These are phyloP conservation scores for Chymomyza procnemis DNA, from an alignment of 2,888 invertebrate genomes.

Conservation along the genomic window DNA sequence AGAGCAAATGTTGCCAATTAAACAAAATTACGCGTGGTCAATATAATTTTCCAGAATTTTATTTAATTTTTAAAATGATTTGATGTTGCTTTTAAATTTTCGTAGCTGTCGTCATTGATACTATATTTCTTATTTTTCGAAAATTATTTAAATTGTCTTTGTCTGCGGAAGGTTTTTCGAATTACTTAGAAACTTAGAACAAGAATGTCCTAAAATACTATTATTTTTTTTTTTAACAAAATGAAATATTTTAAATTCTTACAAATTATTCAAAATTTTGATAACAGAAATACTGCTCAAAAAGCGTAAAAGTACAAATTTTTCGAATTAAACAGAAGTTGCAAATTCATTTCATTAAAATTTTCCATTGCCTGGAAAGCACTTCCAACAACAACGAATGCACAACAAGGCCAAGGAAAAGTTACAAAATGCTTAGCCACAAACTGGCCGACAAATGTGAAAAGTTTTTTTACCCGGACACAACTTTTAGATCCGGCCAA, in stretches of 20 bases:
- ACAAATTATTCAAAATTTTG: no score
- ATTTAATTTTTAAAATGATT: neutral
- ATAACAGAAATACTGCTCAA: no score
- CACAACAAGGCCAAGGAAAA: conserved; percentile 22
- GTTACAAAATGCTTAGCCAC: conserved; percentile 46
- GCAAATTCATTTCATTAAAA: neutral
- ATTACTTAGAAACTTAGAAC: no score
- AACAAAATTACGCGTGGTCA: conserved; percentile 18
- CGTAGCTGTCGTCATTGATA: neutral
- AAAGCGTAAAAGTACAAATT: neutral
- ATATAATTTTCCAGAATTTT: conserved; percentile 14
- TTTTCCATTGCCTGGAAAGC: neutral
- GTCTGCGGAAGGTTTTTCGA: no score
- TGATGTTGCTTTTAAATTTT: neutral
- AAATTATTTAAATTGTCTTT: no score
- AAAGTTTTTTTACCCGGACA: conserved; percentile 53
- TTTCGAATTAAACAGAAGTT: neutral
- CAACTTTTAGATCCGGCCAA: conserved; percentile 26
- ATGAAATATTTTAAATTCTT: no score
- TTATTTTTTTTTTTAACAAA: no score
- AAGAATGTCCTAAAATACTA: no score
- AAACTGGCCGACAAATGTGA: conserved; percentile 62
- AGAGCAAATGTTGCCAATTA: conserved; percentile 42
- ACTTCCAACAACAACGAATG: neutral
- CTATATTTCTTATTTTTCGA: no score